Base-by-base conservation (phyloP, 2,113 vertebrate species). In the Oryzias melastigma region DNA sequence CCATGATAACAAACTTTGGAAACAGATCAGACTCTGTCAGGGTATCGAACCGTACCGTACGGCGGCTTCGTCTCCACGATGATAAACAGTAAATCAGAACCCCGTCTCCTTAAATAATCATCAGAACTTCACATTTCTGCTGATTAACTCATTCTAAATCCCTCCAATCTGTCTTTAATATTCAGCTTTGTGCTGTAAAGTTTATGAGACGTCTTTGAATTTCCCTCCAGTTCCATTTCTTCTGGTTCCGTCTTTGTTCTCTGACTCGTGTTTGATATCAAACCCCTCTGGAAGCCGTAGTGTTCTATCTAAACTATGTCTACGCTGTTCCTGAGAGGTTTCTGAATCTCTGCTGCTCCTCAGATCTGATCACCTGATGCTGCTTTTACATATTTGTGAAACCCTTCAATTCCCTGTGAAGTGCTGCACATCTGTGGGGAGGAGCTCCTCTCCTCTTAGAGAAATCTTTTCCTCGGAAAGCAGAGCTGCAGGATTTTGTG, bases 221-320 rank as follows among this genome's bases (percentile, higher is more conserved):
- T 44, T 20, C 53, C 5, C 25, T 62, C 47, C 18, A 12, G 20
- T 61, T 66, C 22, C 22, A 43, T 48, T 40, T 19, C 54, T 77
- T 75, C 62, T 22, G 16, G 63, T 18, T 29, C 60, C 59, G 75
- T n/a, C 44, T 6, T 61, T 63, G 29, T 68, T 71, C 52, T 75
- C 48, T 71, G 40, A 40, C 29, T 41, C 17, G 7, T 62, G 24
- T 51, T 29, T 71, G 62, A 67, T 74, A 14, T 42, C 22, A 70
- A 71, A 63, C 58, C 19, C 72, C 55, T 58, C 41, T 22, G 77
- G 76, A 57, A 73, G n/a, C 53, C 47, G 48, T 50, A 58, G 59
- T 64, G 50, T 73, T 80, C 65, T 62, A 62, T 51, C 77, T 78
- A 70, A 77, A 73, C 52, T 67, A 65, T 81, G 73, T 71, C 48